These are phyloP conservation scores for Psammodynastes pulverulentus DNA, from an alignment of 2,113 vertebrate genomes.

Conservation along the genomic window DNA sequence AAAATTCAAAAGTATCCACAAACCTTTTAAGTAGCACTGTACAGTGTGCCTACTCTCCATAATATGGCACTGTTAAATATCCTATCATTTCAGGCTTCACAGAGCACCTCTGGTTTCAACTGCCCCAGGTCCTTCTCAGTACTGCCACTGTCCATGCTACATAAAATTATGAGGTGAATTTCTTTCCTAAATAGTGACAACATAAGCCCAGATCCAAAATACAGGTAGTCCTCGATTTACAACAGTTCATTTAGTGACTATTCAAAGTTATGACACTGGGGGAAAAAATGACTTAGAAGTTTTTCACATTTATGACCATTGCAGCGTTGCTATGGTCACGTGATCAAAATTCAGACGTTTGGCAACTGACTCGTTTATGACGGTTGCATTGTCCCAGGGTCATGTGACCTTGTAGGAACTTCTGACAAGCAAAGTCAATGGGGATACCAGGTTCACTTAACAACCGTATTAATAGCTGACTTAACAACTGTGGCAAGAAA, in stretches of 20 bases:
- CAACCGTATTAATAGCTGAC: background rate
- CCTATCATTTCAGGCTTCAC: background rate
- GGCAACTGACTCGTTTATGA: background rate
- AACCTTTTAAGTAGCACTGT: background rate
- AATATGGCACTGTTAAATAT: background rate
- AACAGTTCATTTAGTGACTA: background rate
- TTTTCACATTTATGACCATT: background rate
- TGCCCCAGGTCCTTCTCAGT: background rate
- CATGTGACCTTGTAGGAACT: background rate
- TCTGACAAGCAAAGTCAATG: background rate
- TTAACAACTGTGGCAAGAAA: background rate
- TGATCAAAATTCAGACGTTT: background rate
- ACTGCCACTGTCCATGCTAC: background rate
- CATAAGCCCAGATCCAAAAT: background rate
- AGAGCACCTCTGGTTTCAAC: background rate
- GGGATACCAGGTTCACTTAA: background rate
- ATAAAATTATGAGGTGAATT: background rate
- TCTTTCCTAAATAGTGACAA: background rate
- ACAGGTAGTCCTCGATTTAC: background rate
- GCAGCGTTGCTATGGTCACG: background rate
- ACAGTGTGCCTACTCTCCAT: background rate
- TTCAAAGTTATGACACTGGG: background rate
- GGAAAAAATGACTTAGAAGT: background rate
- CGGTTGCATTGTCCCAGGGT: background rate
- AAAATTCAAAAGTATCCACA: background rate